Percentiles rank a stretch among this genome's conserved stretches.
Evolutionary conservation across 1,140 invertebrate species (phyloP).

Genomic region (Drosophila sulfurigaster): DNA sequence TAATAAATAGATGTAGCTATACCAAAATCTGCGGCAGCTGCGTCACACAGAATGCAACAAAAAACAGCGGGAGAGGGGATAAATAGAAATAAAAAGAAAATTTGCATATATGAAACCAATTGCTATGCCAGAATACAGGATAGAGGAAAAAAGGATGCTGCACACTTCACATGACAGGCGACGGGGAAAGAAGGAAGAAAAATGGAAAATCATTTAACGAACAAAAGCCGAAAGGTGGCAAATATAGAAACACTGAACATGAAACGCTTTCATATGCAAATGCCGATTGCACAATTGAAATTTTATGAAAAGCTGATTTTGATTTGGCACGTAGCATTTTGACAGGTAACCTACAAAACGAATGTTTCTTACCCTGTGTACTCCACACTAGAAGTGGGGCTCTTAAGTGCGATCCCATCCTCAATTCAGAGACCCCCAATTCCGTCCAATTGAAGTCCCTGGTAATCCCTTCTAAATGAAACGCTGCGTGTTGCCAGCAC

Average conservation of each 20-base stretch:
- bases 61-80: constrained; percentile 38
- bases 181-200: constrained; percentile 42
- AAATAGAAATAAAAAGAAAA: constrained; percentile 44
- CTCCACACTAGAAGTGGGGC: constrained; percentile 60
- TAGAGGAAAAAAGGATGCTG: constrained; percentile 53
- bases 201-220: constrained; percentile 68
- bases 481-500: constrained; percentile 54
- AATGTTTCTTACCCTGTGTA: constrained; percentile 21
- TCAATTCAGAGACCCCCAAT: neutral
- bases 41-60: constrained; percentile 42
- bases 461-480: constrained; percentile 76
- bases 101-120: constrained; percentile 79
- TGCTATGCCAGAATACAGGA: constrained; percentile 23
- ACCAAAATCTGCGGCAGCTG: constrained; percentile 57
- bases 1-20: constrained; percentile 38
- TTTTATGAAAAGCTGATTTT: constrained; percentile 74
- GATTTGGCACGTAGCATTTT: constrained; percentile 73
- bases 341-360: constrained; percentile 31
- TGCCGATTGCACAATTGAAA: constrained; percentile 54
- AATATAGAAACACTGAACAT: constrained; percentile 49
- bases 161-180: constrained; percentile 60
- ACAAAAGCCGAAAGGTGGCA: constrained; percentile 73
- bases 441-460: constrained; percentile 1
- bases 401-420: constrained; percentile 29
- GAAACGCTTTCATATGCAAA: constrained; percentile 81